Percentiles rank a stretch among this genome's conserved stretches.
These are phyloP conservation scores for Menura novaehollandiae DNA, from an alignment of 2,113 vertebrate genomes.

Conservation along the genomic window DNA sequence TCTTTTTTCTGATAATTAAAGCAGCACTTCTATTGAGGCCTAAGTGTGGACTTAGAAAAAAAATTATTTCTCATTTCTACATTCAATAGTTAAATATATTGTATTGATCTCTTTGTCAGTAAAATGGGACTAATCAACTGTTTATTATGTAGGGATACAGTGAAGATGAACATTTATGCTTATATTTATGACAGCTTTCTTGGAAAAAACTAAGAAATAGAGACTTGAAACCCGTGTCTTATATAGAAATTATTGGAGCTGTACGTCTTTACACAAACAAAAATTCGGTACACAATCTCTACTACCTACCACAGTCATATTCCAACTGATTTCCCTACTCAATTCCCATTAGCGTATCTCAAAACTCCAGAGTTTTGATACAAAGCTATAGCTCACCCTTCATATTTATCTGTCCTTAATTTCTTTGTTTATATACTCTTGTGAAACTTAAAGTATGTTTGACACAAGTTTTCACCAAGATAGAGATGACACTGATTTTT, in stretches of 20 bases:
- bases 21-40: not conserved
- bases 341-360: not conserved
- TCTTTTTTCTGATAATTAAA: not conserved
- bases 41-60: not conserved
- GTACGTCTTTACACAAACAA: not conserved
- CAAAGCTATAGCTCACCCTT: not conserved
- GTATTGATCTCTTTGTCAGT: not conserved
- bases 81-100: not conserved
- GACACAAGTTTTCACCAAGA: not conserved
- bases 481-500: not conserved
- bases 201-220: not conserved
- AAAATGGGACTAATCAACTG: not conserved
- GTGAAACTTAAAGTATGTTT: not conserved
- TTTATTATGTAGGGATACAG: not conserved
- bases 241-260: not conserved
- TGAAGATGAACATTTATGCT: not conserved
- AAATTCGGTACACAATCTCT: not conserved
- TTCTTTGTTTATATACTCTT: not conserved
- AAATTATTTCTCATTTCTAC: not conserved
- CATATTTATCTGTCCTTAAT: not conserved
- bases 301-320: not conserved
- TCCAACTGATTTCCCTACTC: not conserved
- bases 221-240: not conserved
- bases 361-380: not conserved
- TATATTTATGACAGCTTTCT: not conserved